Evolutionary conservation across 1,140 invertebrate species (phyloP), one percentile per base, ranked within the genome.

Genomic region (Pissodes strobi): DNA sequence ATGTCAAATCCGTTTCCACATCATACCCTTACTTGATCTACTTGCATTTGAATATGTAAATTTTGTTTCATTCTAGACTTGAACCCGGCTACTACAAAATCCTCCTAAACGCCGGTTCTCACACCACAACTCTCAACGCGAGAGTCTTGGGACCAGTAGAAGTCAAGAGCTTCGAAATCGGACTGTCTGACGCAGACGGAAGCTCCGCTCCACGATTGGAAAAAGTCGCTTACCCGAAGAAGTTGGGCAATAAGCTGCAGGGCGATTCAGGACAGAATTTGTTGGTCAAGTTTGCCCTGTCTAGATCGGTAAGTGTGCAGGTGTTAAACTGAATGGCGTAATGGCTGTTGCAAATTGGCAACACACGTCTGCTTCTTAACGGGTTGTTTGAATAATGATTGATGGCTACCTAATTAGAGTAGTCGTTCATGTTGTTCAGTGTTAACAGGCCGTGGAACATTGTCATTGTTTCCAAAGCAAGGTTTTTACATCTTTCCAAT

Each of bases 251-350:
- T 34, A 81, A 82, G 21, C 79, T 93, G 6, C 88, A 93, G 74
- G 91, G 90, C 15, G 95, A 98, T 80, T 88, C 87, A 58, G 89
- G 94, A 67, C 94, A 98, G 77, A 95, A 94, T 78, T 78, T 99
- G 27, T 81, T 91, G 1, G 81, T 97, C 58, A 91, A 91, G 74
- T 94, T 97, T 77, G 77, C 83, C 0, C 78, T 98, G 0, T 92
- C 87, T 0, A 85, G 95, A 64, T 79, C 84, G 30, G 90, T 64
- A 64, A 38, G 43, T 19, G n/a, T n/a, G n/a, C n/a, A n/a, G n/a
- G n/a, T n/a, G n/a, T n/a, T n/a, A n/a, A n/a, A n/a, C n/a, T n/a
- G n/a, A n/a, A n/a, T n/a, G n/a, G n/a, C n/a, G n/a, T n/a, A n/a
- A n/a, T n/a, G n/a, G n/a, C n/a, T n/a, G n/a, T n/a, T n/a, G n/a